A percentile compares a stretch with the other conserved stretches of the same genome.
Evolutionary conservation across 2,888 invertebrate species (phyloP).

Genomic region (Monochamus alternatus): DNA sequence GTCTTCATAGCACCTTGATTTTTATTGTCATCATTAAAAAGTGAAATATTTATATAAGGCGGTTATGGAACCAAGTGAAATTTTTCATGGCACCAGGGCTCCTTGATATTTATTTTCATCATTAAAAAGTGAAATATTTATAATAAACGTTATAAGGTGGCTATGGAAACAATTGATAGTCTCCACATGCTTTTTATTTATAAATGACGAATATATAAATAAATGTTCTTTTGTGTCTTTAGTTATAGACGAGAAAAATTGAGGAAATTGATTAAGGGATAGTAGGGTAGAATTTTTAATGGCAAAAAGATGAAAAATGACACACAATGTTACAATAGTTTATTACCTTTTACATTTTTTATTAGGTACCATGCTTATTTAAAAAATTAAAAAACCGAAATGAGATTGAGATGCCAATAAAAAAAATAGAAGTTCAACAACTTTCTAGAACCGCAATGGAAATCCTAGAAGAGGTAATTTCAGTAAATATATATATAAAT

Average conservation of each 20-base stretch:
- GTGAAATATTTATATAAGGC: no score
- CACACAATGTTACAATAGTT: conserved; percentile 35
- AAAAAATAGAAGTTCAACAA: conserved; percentile 47
- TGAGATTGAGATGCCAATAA: conserved; percentile 38
- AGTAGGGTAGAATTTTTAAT: no score
- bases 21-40: no score
- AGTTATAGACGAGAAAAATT: not conserved
- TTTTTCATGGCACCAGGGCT: no score
- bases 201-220: no score
- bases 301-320: not conserved
- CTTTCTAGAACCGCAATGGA: conserved; percentile 36
- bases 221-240: not conserved
- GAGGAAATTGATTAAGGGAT: not conserved
- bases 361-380: conserved; percentile 34
- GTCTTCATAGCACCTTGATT: no score
- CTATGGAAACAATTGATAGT: no score
- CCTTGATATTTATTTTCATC: no score
- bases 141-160: no score
- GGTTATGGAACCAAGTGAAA: no score
- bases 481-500: conserved; percentile 10
- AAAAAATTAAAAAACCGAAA: conserved; percentile 38
- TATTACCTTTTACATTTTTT: conserved; percentile 42
- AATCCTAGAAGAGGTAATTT: conserved; percentile 35
- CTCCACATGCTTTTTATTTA: no score
- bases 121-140: no score